Conservation (phyloP, 2,888 invertebrate species). For the Mylabris sibirica region DNA sequence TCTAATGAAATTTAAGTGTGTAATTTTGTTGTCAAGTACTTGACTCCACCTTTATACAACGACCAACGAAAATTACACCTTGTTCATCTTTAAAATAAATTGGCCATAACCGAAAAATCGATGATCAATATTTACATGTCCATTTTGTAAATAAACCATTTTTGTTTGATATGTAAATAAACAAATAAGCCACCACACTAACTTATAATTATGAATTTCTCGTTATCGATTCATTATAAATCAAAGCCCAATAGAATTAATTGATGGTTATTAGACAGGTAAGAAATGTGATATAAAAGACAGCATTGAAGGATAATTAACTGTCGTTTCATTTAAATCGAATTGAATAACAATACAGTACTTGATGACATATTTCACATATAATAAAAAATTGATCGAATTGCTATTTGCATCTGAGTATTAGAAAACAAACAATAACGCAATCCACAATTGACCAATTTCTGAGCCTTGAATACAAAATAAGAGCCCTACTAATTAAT, state of each 20-base stretch:
- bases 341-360: constrained; percentile 3
- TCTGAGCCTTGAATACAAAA: not conserved
- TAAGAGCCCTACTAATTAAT: not conserved
- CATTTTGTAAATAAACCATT: not conserved
- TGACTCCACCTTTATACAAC: not conserved
- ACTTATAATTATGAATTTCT: not conserved
- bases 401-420: not conserved
- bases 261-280: not conserved
- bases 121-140: not conserved
- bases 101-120: constrained; percentile 8
- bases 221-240: not conserved
- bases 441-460: not conserved
- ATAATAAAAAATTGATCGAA: constrained; percentile 10
- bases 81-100: constrained; percentile 2
- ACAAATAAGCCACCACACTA: not conserved
- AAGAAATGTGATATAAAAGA: not conserved
- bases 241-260: not conserved
- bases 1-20: constrained; percentile 10
- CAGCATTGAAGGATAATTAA: not conserved
- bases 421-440: not conserved
- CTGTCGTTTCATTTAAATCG: not conserved
- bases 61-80: not conserved
- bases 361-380: not conserved
- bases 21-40: constrained; percentile 14
- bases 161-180: not conserved